These are phyloP conservation scores for Nesidiocoris tenuis DNA, from an alignment of 2,888 invertebrate genomes.

Conservation along the genomic window DNA sequence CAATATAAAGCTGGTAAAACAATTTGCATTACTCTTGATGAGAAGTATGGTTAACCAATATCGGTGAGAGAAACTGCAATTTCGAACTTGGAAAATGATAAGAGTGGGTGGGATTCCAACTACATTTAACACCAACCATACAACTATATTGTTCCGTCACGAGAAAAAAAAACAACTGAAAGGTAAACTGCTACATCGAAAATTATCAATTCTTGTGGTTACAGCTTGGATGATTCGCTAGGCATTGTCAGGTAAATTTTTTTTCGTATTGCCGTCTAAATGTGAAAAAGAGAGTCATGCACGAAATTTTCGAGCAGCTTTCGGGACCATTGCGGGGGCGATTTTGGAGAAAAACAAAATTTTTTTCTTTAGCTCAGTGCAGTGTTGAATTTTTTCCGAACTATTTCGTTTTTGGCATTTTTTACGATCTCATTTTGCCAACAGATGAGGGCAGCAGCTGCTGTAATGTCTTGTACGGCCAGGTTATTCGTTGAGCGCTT, in stretches of 20 bases:
- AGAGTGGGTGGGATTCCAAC: slow-evolving; percentile 34
- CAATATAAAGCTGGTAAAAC: slow-evolving; percentile 39
- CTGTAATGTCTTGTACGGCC: no score
- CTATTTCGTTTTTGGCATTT: no score
- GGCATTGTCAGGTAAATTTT: neutral
- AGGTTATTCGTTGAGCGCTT: no score
- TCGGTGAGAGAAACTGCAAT: slow-evolving; percentile 16
- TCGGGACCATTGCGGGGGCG: neutral
- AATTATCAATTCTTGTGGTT: neutral
- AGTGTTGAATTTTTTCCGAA: no score
- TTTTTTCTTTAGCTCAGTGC: no score
- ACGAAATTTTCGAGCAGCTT: neutral
- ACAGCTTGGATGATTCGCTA: neutral
- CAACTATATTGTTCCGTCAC: slow-evolving; percentile 20
- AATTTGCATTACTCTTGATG: slow-evolving; percentile 38
- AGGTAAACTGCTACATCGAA: slow-evolving; percentile 14
- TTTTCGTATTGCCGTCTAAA: neutral
- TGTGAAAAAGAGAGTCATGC: neutral
- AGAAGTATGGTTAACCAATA: slow-evolving; percentile 17
- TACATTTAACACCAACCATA: slow-evolving; percentile 39
- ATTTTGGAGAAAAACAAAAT: no score
- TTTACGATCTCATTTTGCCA: no score
- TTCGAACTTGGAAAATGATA: slow-evolving; percentile 20
- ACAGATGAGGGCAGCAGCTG: no score
- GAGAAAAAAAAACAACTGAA: slow-evolving; percentile 17